Percentiles rank a stretch among this genome's conserved stretches.
These are phyloP conservation scores for Cossypha polioptera DNA, from an alignment of 2,797 vertebrate species.

Conservation along the genomic window DNA sequence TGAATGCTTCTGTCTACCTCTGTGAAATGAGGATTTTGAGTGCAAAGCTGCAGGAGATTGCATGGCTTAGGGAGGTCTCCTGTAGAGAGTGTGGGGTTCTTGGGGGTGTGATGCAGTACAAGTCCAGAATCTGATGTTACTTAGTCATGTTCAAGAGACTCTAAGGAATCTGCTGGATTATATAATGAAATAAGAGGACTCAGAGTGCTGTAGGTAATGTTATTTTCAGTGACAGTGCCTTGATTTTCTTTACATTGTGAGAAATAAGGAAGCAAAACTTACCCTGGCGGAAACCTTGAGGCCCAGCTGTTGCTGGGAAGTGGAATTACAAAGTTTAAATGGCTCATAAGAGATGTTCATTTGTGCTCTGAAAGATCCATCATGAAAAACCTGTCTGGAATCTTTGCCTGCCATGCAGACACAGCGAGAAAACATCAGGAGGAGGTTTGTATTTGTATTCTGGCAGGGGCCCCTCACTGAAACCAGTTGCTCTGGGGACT, in stretches of 20 bases:
- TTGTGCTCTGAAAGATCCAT: neutral
- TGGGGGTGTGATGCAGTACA: neutral
- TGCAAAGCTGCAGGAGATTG: conserved; percentile 27
- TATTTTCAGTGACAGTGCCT: neutral
- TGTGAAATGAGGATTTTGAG: conserved; percentile 3
- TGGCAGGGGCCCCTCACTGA: conserved; percentile 48
- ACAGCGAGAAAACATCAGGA: conserved; percentile 35
- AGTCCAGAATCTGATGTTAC: neutral
- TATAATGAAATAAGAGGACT: neutral
- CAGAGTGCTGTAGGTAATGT: neutral
- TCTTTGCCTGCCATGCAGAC: conserved; percentile 39
- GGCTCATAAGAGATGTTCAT: neutral
- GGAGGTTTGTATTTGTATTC: conserved; percentile 63
- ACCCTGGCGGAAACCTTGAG: neutral
- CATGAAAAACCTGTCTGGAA: conserved; percentile 18
- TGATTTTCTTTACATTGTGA: neutral
- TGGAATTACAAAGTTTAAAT: neutral
- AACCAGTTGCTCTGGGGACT: conserved; percentile 60
- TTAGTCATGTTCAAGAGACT: neutral
- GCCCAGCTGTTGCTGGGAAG: neutral
- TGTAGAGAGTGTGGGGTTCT: neutral
- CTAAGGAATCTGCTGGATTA: neutral
- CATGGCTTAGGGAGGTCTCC: neutral
- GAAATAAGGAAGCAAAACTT: neutral
- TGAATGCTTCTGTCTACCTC: conserved; percentile 30